These are phyloP conservation scores for Platycnemis pennipes DNA, from an alignment of 2,888 invertebrate genomes.

Conservation along the genomic window DNA sequence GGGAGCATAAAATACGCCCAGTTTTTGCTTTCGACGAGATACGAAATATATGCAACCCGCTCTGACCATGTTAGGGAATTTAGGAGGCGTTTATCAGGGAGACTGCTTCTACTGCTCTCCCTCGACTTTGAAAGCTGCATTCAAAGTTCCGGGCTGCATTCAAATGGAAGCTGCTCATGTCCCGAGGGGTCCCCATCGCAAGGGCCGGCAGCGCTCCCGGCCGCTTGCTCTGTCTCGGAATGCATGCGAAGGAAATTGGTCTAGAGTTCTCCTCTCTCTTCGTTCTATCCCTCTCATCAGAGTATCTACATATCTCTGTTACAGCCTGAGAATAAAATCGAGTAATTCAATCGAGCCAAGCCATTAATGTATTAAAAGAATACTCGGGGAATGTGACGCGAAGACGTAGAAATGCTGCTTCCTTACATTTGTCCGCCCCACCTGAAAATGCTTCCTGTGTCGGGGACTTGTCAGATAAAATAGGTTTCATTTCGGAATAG, in stretches of 20 bases:
- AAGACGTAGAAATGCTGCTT: too few species aligned
- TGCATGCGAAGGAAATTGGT: background rate
- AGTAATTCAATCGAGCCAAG: too few species aligned
- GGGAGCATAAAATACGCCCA: background rate
- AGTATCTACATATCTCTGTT: too few species aligned
- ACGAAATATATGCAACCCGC: background rate
- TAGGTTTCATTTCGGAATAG: too few species aligned
- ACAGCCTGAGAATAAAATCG: too few species aligned
- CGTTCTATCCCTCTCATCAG: background rate
- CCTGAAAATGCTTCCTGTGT: too few species aligned
- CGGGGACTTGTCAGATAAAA: too few species aligned
- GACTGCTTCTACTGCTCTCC: background rate
- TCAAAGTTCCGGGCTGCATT: background rate
- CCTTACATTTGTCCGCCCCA: too few species aligned
- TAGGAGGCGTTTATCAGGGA: background rate
- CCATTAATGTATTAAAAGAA: too few species aligned
- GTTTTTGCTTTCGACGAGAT: background rate
- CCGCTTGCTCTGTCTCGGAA: background rate
- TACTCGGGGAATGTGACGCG: too few species aligned
- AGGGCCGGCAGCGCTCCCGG: too few species aligned
- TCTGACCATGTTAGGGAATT: constrained; percentile 2
- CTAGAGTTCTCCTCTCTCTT: background rate
- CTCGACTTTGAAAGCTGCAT: background rate
- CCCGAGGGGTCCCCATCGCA: background rate
- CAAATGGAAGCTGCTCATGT: background rate